Base-by-base conservation (phyloP, 2,888 invertebrate genomes). In the Pediacus dermestoides region DNA sequence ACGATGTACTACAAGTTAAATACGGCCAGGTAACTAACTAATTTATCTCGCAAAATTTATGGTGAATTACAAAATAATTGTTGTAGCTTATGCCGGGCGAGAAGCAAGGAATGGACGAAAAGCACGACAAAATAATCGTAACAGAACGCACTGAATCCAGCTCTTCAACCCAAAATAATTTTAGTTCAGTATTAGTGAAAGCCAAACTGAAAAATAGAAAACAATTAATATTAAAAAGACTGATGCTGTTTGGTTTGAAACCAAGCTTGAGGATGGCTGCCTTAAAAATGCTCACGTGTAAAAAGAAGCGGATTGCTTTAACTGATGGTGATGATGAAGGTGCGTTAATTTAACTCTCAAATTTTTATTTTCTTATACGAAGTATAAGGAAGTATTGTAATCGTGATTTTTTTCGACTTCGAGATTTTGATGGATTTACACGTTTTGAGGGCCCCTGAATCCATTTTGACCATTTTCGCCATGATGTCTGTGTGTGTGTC, bases 1-100 rank as follows among this genome's bases (percentile, higher is more conserved):
- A 72, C 55, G 72, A 73, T 55, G 67, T 68, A 16, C 53, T 74
- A 12, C 70, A 70, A 43, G 62, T 67, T 13, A 70, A 71, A 58
- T 73, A 70, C 57, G 67, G 67, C 37, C 70, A 72, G 64, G 72
- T 72, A 49, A 34, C 37, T n/a, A 31, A 2, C 14, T 28, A 11
- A 28, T 8, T n/a, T n/a, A 28, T 13, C 12, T 28, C 8, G 14
- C n/a, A 28, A 28, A 4, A 28, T 7, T 18, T 18, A 6, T 6
- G n/a, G n/a, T 18, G n/a, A n/a, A n/a, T n/a, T n/a, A n/a, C n/a
- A n/a, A n/a, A n/a, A n/a, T n/a, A n/a, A n/a, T n/a, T n/a, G 6
- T 18, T 7, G 6, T 32, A 54, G 55, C 32, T 52, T 25, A 36
- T 42, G 36, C 38, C 42, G 8, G 53, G 55, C 22, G 56, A 58